Percentiles rank a stretch among this genome's conserved stretches.
Conservation (phyloP, 2,113 vertebrate species). For the Puntigrus tetrazona region DNA sequence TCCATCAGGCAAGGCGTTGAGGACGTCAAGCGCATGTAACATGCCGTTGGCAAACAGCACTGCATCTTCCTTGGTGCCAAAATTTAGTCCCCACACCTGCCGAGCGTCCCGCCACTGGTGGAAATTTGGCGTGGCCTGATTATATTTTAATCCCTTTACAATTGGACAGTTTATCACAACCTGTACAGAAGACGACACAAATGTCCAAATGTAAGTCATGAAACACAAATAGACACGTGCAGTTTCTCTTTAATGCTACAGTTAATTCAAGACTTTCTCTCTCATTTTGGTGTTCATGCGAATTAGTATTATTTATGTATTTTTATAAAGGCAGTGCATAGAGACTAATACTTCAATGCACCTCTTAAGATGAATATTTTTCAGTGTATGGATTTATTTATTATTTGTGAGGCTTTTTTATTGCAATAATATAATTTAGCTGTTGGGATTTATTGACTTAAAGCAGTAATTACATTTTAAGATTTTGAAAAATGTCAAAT, state of each 20-base stretch:
- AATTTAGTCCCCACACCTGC: slow-evolving; percentile 94
- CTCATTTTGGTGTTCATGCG: background rate
- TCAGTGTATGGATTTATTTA: background rate
- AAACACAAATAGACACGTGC: background rate
- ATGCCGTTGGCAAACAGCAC: slow-evolving; percentile 80
- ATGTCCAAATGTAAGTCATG: background rate
- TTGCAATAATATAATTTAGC: background rate
- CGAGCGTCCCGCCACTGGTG: slow-evolving; percentile 91
- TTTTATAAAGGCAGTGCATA: background rate
- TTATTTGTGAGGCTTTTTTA: background rate
- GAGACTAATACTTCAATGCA: background rate
- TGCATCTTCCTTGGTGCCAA: slow-evolving; percentile 87
- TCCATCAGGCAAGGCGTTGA: slow-evolving; percentile 70
- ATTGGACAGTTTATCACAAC: slow-evolving; percentile 93
- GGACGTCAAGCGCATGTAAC: slow-evolving; percentile 75
- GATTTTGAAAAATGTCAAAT: background rate
- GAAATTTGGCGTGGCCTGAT: slow-evolving; percentile 90
- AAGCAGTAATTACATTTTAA: background rate
- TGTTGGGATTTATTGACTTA: background rate
- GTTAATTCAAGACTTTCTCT: background rate
- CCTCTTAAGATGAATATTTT: background rate
- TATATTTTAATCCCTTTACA: slow-evolving; percentile 85
- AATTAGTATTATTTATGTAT: background rate
- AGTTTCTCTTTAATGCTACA: background rate
- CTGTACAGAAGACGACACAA: slow-evolving; percentile 62